phyloP scores from a whole-genome alignment of 2,797 vertebrate genomes.

The Pseudocheirus occidentalis region DNA sequence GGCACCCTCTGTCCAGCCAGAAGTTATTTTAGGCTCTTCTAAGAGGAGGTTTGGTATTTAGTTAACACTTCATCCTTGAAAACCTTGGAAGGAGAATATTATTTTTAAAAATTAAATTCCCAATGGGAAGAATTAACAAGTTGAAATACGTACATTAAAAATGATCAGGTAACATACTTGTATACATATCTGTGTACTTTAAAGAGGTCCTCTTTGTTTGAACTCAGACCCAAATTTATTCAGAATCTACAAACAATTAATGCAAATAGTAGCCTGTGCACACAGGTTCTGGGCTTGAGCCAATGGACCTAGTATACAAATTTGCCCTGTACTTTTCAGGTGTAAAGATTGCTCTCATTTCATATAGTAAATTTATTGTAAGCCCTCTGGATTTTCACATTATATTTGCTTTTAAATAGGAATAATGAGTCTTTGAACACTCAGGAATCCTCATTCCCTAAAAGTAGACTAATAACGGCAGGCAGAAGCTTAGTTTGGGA shows the following conservation, averaged over 20 bases:
- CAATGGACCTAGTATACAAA: constrained; percentile 17
- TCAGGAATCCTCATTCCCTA: background rate
- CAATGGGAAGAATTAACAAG: constrained; percentile 52
- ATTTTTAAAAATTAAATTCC: constrained; percentile 52
- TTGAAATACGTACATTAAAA: constrained; percentile 15
- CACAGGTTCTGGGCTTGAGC: constrained; percentile 24
- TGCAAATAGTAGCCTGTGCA: constrained; percentile 25
- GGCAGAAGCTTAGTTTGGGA: constrained; percentile 1
- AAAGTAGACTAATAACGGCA: constrained; percentile 5
- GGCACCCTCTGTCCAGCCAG: constrained; percentile 93
- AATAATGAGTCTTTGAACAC: constrained; percentile 33
- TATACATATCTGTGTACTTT: constrained; percentile 13
- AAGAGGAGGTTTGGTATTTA: constrained; percentile 90
- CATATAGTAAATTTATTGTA: constrained; percentile 40
- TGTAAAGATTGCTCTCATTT: constrained; percentile 1
- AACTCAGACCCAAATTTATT: constrained; percentile 51
- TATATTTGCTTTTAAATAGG: constrained; percentile 59
- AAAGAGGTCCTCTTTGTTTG: constrained; percentile 22
- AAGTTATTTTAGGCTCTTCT: constrained; percentile 94
- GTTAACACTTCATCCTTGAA: constrained; percentile 80
- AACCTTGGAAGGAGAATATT: constrained; percentile 56
- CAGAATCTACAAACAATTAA: constrained; percentile 56
- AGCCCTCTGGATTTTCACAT: constrained; percentile 40
- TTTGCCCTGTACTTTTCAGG: constrained; percentile 38
- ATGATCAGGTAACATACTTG: background rate